Evolutionary conservation across 1,140 invertebrate genomes (phyloP), one percentile per base, ranked within the genome.

Genomic region (Kradibia gibbosae): DNA sequence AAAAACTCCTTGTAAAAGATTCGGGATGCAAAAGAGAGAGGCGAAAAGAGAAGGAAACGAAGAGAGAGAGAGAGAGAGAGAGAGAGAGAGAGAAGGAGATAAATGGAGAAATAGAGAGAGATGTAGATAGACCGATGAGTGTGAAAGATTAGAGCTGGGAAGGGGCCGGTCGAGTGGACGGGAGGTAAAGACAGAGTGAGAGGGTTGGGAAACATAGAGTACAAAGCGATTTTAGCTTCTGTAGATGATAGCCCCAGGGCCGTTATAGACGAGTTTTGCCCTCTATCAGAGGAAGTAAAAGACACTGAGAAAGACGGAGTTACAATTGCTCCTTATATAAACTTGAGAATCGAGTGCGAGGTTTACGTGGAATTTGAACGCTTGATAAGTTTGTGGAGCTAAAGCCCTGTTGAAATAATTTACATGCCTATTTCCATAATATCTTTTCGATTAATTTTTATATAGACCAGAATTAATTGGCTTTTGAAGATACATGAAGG

Each of bases 211-310:
- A 67, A 82, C 83, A 80, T 84, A 71, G 85, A 86, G 87, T 85
- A 86, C 86, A 83, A 85, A 81, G 87, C 86, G 87, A 53, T 53
- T 89, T 90, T 88, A 88, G 89, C 88, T 89, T 89, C 88, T 89
- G 88, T 85, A 86, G 86, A 87, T 89, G 90, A 89, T 91, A 89
- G 89, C 87, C 87, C 31, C 84, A 75, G 85, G 89, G 81, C 78
- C 87, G 84, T 87, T 87, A 86, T 86, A 85, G 86, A 88, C 88
- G 87, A 90, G 87, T 90, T 89, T 85, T 82, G 85, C 70, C 82
- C 82, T 82, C 80, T 82, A 86, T 84, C 87, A 87, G 88, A 86
- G 85, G 84, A 85, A 83, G 81, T 62, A 75, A 71, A 81, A 74
- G 78, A 57, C 42, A 82, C 2, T 11, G 55, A 8, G 60, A 65